A percentile compares a stretch with the other conserved stretches of the same genome.
phyloP scores from a whole-genome alignment of 2,113 vertebrate genomes.

The Psittacula cyanocephala region DNA sequence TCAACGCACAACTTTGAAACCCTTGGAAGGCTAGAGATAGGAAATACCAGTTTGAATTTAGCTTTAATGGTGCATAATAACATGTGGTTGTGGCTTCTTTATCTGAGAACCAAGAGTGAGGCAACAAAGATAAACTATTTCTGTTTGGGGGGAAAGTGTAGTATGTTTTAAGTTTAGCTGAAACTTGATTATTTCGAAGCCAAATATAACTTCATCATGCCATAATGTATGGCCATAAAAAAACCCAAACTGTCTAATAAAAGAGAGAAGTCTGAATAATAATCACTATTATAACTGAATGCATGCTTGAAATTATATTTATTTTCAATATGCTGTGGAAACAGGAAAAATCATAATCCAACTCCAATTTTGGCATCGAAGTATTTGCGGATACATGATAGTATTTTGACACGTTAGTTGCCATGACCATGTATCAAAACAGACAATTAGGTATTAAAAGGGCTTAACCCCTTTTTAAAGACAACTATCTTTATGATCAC shows the following conservation, averaged over 20 bases:
- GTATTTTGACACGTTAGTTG: conserved; percentile 43
- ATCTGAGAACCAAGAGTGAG: neutral
- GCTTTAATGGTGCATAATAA: neutral
- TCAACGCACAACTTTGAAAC: neutral
- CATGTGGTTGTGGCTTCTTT: neutral
- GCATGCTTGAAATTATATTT: conserved; percentile 13
- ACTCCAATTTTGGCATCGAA: conserved; percentile 20
- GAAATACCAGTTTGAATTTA: neutral
- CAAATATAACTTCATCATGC: neutral
- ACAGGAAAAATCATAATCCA: conserved; percentile 39
- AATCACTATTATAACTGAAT: neutral
- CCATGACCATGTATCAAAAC: neutral
- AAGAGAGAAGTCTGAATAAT: neutral
- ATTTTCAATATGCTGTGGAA: neutral
- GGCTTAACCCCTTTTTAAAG: conserved; percentile 16
- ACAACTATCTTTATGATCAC: neutral
- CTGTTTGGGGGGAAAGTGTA: neutral
- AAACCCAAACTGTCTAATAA: neutral
- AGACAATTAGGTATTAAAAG: neutral
- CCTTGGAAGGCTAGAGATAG: neutral
- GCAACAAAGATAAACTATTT: neutral
- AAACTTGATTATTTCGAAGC: neutral
- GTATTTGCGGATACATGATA: conserved; percentile 8
- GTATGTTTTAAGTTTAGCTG: neutral
- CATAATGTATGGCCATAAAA: neutral